Conservation (phyloP, 2,797 vertebrate genomes). For the Cyprinodon diabolis region DNA sequence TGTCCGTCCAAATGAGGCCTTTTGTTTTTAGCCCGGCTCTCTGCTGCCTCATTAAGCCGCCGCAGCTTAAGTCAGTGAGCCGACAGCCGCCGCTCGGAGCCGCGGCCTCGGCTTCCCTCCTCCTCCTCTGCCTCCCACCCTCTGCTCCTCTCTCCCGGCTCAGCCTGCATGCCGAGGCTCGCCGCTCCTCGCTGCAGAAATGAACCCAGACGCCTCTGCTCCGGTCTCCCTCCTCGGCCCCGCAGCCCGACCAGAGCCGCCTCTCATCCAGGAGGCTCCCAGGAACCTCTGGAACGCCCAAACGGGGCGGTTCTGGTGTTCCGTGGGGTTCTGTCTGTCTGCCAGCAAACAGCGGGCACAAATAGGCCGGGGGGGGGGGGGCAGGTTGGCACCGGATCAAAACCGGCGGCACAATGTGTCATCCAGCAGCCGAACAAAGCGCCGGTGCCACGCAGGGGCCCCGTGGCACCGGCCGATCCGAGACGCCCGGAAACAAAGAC, state of each 20-base stretch:
- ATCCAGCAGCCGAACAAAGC: constrained; percentile 82
- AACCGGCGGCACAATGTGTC: constrained; percentile 80
- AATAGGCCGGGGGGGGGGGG: constrained; percentile 48
- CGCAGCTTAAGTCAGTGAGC: constrained; percentile 70
- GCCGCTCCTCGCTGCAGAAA: constrained; percentile 31
- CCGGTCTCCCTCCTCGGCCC: constrained; percentile 30
- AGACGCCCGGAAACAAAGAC: constrained; percentile 45
- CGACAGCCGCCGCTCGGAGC: constrained; percentile 67
- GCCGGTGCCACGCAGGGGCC: constrained; percentile 46
- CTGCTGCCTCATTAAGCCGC: constrained; percentile 83
- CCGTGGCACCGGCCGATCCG: constrained; percentile 37
- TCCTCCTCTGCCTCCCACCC: constrained; percentile 28
- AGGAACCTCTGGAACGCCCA: no score
- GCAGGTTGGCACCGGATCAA: constrained; percentile 89
- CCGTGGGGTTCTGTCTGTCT: constrained; percentile 20
- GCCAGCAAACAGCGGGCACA: constrained; percentile 28
- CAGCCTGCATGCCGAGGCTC: constrained; percentile 4
- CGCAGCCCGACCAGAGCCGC: not conserved
- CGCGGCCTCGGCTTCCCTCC: constrained; percentile 44
- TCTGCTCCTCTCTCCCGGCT: constrained; percentile 42
- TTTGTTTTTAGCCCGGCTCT: constrained; percentile 81
- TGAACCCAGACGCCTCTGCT: constrained; percentile 25
- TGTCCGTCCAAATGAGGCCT: constrained; percentile 76
- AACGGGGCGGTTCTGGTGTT: not conserved
- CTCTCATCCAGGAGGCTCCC: not conserved